Percentiles rank a stretch among this genome's conserved stretches.
Conservation (phyloP, 2,113 vertebrate species). For the Cygnus buccinator region DNA sequence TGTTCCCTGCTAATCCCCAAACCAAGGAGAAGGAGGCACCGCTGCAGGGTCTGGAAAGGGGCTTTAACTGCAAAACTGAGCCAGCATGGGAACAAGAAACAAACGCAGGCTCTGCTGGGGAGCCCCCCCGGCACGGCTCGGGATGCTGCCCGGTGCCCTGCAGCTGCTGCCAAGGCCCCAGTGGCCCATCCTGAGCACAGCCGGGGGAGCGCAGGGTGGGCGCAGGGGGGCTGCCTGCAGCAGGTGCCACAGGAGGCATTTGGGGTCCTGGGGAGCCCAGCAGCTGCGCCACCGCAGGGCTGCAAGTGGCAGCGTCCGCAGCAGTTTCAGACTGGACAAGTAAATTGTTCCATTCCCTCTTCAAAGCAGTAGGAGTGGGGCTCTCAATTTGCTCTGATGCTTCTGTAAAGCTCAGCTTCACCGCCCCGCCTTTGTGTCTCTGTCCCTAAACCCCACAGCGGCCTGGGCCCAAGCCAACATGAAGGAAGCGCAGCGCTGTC, state of each 20-base stretch:
- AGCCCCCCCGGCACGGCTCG: not conserved
- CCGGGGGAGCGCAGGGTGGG: not conserved
- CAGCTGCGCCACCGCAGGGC: conserved; percentile 16
- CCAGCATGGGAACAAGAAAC: rapidly evolving
- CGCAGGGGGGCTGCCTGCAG: not conserved
- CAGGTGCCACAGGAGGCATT: too few species aligned
- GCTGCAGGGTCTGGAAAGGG: too few species aligned
- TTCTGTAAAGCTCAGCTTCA: not conserved
- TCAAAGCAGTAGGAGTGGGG: not conserved
- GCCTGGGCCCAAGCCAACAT: not conserved
- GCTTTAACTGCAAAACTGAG: not conserved
- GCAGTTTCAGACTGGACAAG: not conserved
- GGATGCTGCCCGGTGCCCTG: not conserved
- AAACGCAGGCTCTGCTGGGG: rapidly evolving
- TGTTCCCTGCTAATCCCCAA: rapidly evolving
- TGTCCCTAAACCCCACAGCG: not conserved
- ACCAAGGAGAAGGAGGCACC: too few species aligned
- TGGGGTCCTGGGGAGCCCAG: not conserved
- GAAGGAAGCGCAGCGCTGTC: not conserved
- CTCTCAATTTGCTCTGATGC: not conserved
- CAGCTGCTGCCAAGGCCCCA: too few species aligned
- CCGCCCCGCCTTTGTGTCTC: not conserved
- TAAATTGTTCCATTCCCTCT: not conserved
- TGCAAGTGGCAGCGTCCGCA: conserved; percentile 48
- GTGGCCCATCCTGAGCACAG: too few species aligned